Conservation (phyloP, 2,888 invertebrate species). For the Xiphydria camelus region DNA sequence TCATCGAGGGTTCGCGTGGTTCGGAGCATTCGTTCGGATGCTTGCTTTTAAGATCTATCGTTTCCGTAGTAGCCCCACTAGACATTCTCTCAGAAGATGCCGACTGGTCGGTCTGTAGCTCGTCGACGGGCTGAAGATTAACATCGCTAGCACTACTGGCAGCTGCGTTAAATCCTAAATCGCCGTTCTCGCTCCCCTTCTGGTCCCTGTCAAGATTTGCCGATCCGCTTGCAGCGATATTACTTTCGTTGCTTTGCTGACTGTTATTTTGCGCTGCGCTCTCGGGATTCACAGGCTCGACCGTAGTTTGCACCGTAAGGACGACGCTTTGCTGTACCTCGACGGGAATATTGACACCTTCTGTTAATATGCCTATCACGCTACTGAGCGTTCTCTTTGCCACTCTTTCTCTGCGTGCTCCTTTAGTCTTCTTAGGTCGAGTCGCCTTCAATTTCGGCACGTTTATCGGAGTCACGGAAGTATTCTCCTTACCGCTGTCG, state of each 20-base stretch:
- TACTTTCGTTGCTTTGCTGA: constrained; percentile 18
- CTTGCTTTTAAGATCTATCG: not conserved
- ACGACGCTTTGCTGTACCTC: constrained; percentile 48
- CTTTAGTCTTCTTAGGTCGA: constrained; percentile 47
- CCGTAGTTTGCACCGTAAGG: constrained; percentile 44
- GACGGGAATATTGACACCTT: constrained; percentile 51
- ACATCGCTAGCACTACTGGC: not conserved
- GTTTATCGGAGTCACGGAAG: constrained; percentile 41
- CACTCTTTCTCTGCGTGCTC: constrained; percentile 38
- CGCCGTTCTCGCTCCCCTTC: not conserved
- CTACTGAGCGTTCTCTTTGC: constrained; percentile 44
- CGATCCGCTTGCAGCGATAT: constrained; percentile 11
- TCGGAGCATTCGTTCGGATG: not conserved
- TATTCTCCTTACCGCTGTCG: constrained; percentile 55
- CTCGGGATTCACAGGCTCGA: constrained; percentile 33
- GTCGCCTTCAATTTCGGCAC: constrained; percentile 43
- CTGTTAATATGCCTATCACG: constrained; percentile 54
- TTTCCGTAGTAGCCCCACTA: not conserved
- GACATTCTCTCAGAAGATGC: constrained; percentile 6
- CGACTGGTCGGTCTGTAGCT: not conserved
- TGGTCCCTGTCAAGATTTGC: not conserved
- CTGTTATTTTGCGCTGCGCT: constrained; percentile 24
- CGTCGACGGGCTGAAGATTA: not conserved
- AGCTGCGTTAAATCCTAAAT: constrained; percentile 5
- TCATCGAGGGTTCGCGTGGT: not conserved